phyloP scores from a whole-genome alignment of 2,113 vertebrate species.

The Phalacrocorax aristotelis region DNA sequence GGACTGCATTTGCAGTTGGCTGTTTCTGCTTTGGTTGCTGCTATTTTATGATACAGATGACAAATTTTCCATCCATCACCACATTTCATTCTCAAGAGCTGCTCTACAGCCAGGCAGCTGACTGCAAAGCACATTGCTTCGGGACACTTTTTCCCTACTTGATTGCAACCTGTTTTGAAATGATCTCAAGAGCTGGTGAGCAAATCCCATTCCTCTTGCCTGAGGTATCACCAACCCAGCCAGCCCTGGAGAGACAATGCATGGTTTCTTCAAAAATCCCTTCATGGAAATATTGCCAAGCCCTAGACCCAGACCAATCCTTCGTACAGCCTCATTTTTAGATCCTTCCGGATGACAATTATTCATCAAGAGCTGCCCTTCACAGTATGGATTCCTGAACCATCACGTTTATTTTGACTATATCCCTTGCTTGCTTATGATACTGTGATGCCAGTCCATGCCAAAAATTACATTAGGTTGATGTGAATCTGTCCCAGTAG shows the following conservation, averaged over 20 bases:
- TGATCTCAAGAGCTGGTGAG: neutral
- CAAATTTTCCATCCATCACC: rapidly evolving
- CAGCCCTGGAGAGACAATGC: rapidly evolving
- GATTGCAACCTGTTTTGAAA: neutral
- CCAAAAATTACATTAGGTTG: neutral
- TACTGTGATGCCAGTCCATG: neutral
- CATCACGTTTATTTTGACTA: neutral
- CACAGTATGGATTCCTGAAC: neutral
- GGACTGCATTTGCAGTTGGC: neutral
- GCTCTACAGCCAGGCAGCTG: neutral
- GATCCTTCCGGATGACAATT: neutral
- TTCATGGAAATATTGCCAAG: neutral
- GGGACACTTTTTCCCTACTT: neutral
- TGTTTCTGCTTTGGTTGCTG: neutral
- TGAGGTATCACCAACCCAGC: rapidly evolving
- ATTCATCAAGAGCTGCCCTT: neutral
- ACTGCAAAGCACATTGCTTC: neutral
- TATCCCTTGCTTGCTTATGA: neutral
- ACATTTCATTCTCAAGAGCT: neutral
- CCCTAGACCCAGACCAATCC: neutral
- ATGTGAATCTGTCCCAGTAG: neutral
- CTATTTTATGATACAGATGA: rapidly evolving
- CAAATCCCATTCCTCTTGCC: neutral
- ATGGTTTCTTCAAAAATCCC: neutral
- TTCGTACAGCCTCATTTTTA: neutral